Percentiles rank a stretch among this genome's conserved stretches.
Evolutionary conservation across 1,140 invertebrate genomes (phyloP).

Genomic region (Caenorhabditis briggsae): DNA sequence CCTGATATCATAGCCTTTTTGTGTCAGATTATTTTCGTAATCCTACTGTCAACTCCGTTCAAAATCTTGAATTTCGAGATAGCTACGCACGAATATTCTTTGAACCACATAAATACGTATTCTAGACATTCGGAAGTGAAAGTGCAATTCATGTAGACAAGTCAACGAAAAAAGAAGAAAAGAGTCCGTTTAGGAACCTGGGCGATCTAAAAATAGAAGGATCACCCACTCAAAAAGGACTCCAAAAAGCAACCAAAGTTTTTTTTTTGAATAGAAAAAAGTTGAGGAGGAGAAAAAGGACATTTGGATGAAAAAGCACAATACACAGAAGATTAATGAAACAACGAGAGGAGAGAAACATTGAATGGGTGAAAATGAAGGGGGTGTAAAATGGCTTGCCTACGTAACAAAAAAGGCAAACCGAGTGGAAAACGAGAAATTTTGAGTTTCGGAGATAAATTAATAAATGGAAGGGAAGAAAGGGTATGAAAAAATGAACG

Average conservation of each 20-base stretch:
- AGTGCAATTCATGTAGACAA: neutral
- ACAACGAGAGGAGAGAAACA: neutral
- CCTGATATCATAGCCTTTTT: no score
- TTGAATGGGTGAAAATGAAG: no score
- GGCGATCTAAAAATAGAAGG: neutral
- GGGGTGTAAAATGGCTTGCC: neutral
- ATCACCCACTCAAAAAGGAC: slow-evolving; percentile 42
- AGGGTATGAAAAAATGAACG: neutral
- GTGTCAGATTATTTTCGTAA: no score
- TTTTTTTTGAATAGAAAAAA: no score
- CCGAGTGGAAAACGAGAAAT: neutral
- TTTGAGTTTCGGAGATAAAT: neutral
- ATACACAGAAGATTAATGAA: slow-evolving; percentile 5
- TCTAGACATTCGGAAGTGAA: neutral
- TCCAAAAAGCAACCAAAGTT: slow-evolving; percentile 19
- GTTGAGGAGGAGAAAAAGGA: neutral
- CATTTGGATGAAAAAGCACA: slow-evolving; percentile 4
- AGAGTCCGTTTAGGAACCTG: neutral
- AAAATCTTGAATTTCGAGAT: no score
- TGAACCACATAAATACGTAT: neutral
- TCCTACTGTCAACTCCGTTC: no score
- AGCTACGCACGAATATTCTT: no score
- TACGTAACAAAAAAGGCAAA: slow-evolving; percentile 17
- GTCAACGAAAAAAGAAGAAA: neutral
- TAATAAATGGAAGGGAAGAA: neutral